Percentiles rank a stretch among this genome's conserved stretches.
These are phyloP conservation scores for Salmo trutta DNA, from an alignment of 2,797 vertebrate genomes.

Conservation along the genomic window DNA sequence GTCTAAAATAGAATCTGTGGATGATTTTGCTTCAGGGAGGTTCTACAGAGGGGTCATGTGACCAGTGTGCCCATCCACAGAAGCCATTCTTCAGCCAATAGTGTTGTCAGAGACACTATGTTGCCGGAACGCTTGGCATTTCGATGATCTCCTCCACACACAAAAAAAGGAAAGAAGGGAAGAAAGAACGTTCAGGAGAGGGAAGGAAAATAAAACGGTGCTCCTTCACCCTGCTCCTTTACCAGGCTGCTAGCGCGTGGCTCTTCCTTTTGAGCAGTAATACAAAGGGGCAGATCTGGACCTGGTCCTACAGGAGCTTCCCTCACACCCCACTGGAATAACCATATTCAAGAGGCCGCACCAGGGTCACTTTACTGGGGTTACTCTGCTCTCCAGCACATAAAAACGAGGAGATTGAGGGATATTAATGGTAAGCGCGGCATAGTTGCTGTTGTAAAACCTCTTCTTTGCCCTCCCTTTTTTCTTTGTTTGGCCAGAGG, in stretches of 20 bases:
- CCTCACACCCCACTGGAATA: conserved; percentile 49
- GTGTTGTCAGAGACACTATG: conserved; percentile 67
- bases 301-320: conserved; percentile 53
- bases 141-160: conserved; percentile 64
- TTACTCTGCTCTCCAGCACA: conserved; percentile 66
- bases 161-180: conserved; percentile 43
- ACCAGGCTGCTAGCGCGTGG: conserved; percentile 7
- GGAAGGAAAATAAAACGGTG: conserved; percentile 49
- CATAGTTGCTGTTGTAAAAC: conserved; percentile 77
- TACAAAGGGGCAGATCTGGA: conserved; percentile 41
- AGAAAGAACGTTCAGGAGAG: conserved; percentile 47
- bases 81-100: conserved; percentile 73
- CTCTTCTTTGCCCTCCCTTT: conserved; percentile 73
- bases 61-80: conserved; percentile 63
- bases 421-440: conserved; percentile 81
- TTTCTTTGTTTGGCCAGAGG: conserved; percentile 82
- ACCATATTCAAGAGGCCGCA: conserved; percentile 53
- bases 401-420: conserved; percentile 74
- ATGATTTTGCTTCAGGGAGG: conserved; percentile 57
- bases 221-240: conserved; percentile 46
- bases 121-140: conserved; percentile 74
- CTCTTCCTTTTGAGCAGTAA: conserved; percentile 53
- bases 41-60: conserved; percentile 71
- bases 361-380: conserved; percentile 76
- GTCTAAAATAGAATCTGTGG: conserved; percentile 50